Percentiles rank a stretch among this genome's conserved stretches.
Conservation (phyloP, 2,113 vertebrate genomes). For the Coturnix japonica region DNA sequence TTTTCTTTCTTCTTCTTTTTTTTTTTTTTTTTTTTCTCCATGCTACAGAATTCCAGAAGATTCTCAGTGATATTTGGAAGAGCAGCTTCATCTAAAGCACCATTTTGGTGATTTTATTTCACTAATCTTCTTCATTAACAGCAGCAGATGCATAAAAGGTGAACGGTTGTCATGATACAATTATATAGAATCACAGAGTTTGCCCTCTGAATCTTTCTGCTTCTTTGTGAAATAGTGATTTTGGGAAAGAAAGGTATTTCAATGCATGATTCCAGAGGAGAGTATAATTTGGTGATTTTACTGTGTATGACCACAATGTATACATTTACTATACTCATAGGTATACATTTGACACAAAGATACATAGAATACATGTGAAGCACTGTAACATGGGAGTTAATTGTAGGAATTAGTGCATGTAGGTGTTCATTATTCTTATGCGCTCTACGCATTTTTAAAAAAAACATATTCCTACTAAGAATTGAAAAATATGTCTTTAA, state of each 20-base stretch:
- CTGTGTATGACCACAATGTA: not conserved
- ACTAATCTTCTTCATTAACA: not conserved
- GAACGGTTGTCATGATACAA: not conserved
- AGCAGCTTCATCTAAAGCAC: not conserved
- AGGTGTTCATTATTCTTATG: not conserved
- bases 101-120: not conserved
- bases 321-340: not conserved
- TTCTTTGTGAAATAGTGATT: not conserved
- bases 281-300: not conserved
- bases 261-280: not conserved
- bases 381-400: not conserved
- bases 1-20: not conserved
- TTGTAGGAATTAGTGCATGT: not conserved
- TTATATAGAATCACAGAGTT: not conserved
- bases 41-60: not conserved
- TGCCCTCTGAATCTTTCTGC: not conserved
- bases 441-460: not conserved
- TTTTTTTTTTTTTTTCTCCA: not conserved
- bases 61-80: not conserved
- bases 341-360: not conserved
- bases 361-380: fast-evolving
- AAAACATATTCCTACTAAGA: not conserved
- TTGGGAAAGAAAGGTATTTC: not conserved
- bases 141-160: not conserved
- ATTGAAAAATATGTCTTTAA: not conserved